These are phyloP conservation scores for Porites cylindrica DNA, from an alignment of 92 coral and sea anemone genomes.

Conservation along the genomic window DNA sequence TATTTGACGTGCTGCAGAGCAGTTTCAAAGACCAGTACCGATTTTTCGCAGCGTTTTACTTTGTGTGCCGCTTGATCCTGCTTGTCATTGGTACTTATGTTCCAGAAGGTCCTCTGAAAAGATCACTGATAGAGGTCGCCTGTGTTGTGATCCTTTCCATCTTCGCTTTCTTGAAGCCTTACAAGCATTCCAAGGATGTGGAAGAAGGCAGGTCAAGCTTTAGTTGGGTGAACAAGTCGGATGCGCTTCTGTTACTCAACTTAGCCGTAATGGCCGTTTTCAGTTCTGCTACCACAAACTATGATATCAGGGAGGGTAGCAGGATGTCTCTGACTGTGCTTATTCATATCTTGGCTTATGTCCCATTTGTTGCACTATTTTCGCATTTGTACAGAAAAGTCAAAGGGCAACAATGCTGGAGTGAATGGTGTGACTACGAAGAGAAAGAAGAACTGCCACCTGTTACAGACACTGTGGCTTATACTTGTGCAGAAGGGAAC, in stretches of 20 bases:
- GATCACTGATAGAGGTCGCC: slow-evolving; percentile 71
- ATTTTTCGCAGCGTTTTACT: slow-evolving; percentile 96
- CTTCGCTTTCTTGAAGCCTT: slow-evolving; percentile 74
- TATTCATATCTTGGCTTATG: slow-evolving; percentile 55
- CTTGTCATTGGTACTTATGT: slow-evolving; percentile 65
- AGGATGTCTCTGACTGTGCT: slow-evolving; percentile 46
- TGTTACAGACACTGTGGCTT: not conserved
- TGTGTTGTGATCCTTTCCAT: slow-evolving; percentile 77
- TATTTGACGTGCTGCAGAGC: slow-evolving; percentile 63
- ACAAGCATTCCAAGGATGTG: slow-evolving; percentile 50
- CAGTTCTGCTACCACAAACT: slow-evolving; percentile 68
- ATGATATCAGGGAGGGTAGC: not conserved
- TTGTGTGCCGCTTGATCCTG: slow-evolving; percentile 79
- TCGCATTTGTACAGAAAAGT: slow-evolving; percentile 17
- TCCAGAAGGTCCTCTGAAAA: slow-evolving; percentile 64
- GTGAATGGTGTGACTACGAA: slow-evolving; percentile 1
- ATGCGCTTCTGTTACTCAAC: slow-evolving; percentile 80
- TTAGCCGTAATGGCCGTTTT: slow-evolving; percentile 72
- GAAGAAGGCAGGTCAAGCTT: not conserved
- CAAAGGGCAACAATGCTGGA: slow-evolving; percentile 8
- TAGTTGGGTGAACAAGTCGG: slow-evolving; percentile 78
- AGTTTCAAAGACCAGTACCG: slow-evolving; percentile 65
- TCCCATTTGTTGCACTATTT: slow-evolving; percentile 25
- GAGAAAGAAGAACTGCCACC: not conserved
- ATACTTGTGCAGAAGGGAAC: not conserved